A percentile compares a stretch with the other conserved stretches of the same genome.
Evolutionary conservation across 2,888 invertebrate species (phyloP).

Genomic region (Glaucopsyche alexis): DNA sequence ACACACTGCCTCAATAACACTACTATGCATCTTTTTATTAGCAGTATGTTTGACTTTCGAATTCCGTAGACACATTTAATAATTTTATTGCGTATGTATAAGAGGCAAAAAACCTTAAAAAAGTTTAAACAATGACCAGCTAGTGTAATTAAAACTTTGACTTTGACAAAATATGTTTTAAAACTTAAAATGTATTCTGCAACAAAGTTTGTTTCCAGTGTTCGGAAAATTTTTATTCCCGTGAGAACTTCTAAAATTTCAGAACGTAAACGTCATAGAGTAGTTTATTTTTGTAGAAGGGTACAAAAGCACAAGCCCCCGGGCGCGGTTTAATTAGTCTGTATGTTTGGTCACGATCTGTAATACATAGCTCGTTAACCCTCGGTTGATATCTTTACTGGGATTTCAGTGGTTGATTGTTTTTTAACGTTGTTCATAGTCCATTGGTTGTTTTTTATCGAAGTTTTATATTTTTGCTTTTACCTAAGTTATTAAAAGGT

Average conservation of each 20-base stretch:
- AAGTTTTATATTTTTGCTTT: background rate
- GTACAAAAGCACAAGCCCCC: constrained; percentile 36
- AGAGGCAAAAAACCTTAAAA: too few species aligned
- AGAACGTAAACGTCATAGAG: background rate
- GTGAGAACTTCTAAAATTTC: background rate
- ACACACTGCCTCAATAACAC: too few species aligned
- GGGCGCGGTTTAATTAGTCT: constrained; percentile 39
- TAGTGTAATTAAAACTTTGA: too few species aligned
- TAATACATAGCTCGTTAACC: constrained; percentile 37
- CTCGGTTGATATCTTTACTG: constrained; percentile 35
- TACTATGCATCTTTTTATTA: too few species aligned
- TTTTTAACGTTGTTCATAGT: background rate
- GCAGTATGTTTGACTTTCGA: too few species aligned
- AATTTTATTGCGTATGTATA: too few species aligned
- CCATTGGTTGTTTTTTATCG: too few species aligned
- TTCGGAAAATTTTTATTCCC: background rate
- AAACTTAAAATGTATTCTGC: background rate
- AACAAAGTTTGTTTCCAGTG: background rate
- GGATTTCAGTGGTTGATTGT: constrained; percentile 34
- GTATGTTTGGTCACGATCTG: constrained; percentile 39
- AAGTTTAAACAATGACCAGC: too few species aligned
- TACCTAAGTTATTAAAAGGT: too few species aligned
- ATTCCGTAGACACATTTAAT: too few species aligned
- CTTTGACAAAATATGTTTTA: too few species aligned
- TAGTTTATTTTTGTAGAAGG: constrained; percentile 15